A percentile compares a stretch with the other conserved stretches of the same genome.
These are phyloP conservation scores for Meda fulgida DNA, from an alignment of 2,797 vertebrate genomes.

Conservation along the genomic window DNA sequence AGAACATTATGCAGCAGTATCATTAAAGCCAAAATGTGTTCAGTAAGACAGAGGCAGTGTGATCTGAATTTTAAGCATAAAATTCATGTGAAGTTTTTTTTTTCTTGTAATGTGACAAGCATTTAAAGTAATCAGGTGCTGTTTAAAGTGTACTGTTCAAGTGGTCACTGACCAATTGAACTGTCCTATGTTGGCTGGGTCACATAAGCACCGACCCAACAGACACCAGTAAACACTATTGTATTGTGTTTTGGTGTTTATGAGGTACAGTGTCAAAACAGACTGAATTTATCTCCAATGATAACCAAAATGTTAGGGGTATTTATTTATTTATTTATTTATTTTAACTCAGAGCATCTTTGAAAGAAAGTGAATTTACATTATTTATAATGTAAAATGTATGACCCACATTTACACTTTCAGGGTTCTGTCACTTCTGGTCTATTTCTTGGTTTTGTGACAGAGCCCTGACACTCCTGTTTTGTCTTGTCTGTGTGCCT, in stretches of 20 bases:
- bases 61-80: constrained; percentile 26
- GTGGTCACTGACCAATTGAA: neutral
- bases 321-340: neutral
- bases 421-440: too few species aligned
- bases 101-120: neutral
- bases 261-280: neutral
- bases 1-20: constrained; percentile 11
- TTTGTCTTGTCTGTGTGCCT: too few species aligned
- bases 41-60: neutral
- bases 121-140: constrained; percentile 2
- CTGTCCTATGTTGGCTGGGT: neutral
- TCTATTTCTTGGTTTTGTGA: too few species aligned
- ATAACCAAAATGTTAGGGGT: neutral
- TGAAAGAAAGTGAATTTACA: neutral
- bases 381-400: too few species aligned
- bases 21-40: constrained; percentile 15
- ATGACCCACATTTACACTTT: too few species aligned
- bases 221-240: neutral
- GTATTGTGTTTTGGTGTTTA: neutral
- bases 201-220: neutral
- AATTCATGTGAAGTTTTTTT: neutral
- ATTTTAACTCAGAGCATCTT: neutral
- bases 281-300: neutral
- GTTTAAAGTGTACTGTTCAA: neutral
- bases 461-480: too few species aligned